phyloP scores from a whole-genome alignment of 2,797 vertebrate species.

The Synanceia verrucosa region DNA sequence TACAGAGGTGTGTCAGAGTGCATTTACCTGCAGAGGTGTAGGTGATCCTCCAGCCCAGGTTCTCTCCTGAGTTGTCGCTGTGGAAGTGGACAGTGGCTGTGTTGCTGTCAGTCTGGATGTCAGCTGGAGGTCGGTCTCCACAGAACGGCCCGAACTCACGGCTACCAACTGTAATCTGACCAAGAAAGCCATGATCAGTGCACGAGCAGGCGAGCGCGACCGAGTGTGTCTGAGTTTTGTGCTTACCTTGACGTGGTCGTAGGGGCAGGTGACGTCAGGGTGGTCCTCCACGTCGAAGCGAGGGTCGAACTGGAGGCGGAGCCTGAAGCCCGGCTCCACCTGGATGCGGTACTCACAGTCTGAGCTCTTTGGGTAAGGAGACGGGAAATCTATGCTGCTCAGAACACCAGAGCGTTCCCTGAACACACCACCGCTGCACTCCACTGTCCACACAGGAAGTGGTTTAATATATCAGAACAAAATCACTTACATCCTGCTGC shows the following conservation, averaged over 20 bases:
- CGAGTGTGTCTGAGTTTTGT: background rate
- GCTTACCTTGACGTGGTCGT: constrained; percentile 91
- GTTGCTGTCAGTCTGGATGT: constrained; percentile 85
- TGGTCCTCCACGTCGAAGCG: constrained; percentile 94
- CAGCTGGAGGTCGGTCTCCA: constrained; percentile 86
- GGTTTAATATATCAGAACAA: no score
- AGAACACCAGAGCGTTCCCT: constrained; percentile 87
- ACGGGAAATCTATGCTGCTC: constrained; percentile 88
- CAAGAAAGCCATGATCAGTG: no score
- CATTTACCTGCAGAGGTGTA: constrained; percentile 78
- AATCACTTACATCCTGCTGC: no score
- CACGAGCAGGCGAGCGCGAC: no score
- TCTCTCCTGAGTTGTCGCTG: constrained; percentile 94
- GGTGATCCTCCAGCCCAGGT: constrained; percentile 89
- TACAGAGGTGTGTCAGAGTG: background rate
- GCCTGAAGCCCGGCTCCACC: constrained; percentile 88
- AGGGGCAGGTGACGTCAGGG: constrained; percentile 91
- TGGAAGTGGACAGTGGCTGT: constrained; percentile 85
- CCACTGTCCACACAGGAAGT: constrained; percentile 86
- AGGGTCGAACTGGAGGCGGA: constrained; percentile 89
- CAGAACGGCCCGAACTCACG: constrained; percentile 89
- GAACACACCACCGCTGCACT: constrained; percentile 91
- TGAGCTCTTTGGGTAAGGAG: constrained; percentile 92
- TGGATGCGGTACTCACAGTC: constrained; percentile 89
- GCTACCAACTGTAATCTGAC: constrained; percentile 85